A percentile compares a stretch with the other conserved stretches of the same genome.
phyloP scores from a whole-genome alignment of 2,113 vertebrate genomes.

The Callionymus lyra region DNA sequence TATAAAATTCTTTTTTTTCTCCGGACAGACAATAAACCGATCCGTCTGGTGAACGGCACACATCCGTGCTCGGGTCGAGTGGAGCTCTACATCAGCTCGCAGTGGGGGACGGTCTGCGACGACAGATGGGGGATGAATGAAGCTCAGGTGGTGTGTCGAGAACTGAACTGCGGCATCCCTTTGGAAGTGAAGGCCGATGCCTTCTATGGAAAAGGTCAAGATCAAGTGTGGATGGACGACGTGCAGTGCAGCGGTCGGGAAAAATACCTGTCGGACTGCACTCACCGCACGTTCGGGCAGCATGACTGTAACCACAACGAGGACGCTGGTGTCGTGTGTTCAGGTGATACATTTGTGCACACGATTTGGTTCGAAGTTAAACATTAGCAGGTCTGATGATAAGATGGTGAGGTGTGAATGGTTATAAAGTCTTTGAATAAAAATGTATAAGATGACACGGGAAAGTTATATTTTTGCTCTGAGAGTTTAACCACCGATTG shows the following conservation, averaged over 20 bases:
- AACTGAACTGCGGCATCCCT: slow-evolving; percentile 44
- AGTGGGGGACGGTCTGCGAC: slow-evolving; percentile 57
- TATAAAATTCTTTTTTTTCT: not conserved
- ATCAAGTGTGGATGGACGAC: slow-evolving; percentile 48
- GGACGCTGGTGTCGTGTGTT: slow-evolving; percentile 50
- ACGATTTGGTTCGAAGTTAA: too few species aligned
- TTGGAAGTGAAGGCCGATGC: slow-evolving; percentile 30
- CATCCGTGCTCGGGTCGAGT: slow-evolving; percentile 45
- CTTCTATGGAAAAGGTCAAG: slow-evolving; percentile 32
- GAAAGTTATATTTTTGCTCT: too few species aligned
- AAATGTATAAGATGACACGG: too few species aligned
- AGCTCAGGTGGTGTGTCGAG: slow-evolving; percentile 35
- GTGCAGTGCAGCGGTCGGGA: slow-evolving; percentile 45
- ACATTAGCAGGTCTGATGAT: too few species aligned
- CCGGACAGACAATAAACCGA: slow-evolving; percentile 31
- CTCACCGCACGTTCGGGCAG: slow-evolving; percentile 42
- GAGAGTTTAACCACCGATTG: too few species aligned
- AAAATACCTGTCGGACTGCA: slow-evolving; percentile 38
- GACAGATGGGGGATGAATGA: slow-evolving; percentile 56
- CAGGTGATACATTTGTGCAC: slow-evolving; percentile 22
- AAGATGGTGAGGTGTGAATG: too few species aligned
- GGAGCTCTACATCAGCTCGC: slow-evolving; percentile 33
- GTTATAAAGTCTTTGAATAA: too few species aligned
- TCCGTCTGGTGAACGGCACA: slow-evolving; percentile 46
- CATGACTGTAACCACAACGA: slow-evolving; percentile 51